Evolutionary conservation across 2,888 invertebrate species (phyloP).

Genomic region (Siphonodentalium dalli): DNA sequence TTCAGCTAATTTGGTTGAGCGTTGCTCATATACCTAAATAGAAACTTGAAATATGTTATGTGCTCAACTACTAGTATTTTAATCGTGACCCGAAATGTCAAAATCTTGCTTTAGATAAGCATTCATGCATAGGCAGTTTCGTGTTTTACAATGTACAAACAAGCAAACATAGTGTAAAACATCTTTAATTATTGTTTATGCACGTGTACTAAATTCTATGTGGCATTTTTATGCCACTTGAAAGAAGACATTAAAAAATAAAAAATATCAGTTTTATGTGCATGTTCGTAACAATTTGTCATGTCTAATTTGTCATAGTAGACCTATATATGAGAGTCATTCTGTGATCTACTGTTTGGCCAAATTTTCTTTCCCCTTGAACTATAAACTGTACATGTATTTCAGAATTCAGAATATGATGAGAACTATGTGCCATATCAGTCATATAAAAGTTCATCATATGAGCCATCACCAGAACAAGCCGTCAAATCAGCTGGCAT

Average conservation of each 20-base stretch:
- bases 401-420: conserved; percentile 22
- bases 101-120: too few relatives aligned
- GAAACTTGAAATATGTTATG: too few relatives aligned
- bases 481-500: conserved; percentile 23
- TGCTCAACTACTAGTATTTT: too few relatives aligned
- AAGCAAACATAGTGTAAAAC: background rate
- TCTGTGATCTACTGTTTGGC: background rate
- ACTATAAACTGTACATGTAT: background rate
- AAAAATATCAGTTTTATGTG: too few relatives aligned
- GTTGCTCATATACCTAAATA: too few relatives aligned
- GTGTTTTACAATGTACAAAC: too few relatives aligned
- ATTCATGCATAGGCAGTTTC: too few relatives aligned
- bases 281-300: too few relatives aligned
- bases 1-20: too few relatives aligned
- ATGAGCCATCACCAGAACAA: conserved; percentile 16
- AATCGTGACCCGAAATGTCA: too few relatives aligned
- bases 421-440: conserved; percentile 22
- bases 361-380: background rate
- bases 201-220: background rate
- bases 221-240: conserved; percentile 1
- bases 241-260: conserved; percentile 12
- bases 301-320: too few relatives aligned
- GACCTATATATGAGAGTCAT: too few relatives aligned
- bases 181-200: background rate
- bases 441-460: conserved; percentile 22